These are phyloP conservation scores for Gephyroberyx darwinii DNA, from an alignment of 2,797 vertebrate genomes.

Conservation along the genomic window DNA sequence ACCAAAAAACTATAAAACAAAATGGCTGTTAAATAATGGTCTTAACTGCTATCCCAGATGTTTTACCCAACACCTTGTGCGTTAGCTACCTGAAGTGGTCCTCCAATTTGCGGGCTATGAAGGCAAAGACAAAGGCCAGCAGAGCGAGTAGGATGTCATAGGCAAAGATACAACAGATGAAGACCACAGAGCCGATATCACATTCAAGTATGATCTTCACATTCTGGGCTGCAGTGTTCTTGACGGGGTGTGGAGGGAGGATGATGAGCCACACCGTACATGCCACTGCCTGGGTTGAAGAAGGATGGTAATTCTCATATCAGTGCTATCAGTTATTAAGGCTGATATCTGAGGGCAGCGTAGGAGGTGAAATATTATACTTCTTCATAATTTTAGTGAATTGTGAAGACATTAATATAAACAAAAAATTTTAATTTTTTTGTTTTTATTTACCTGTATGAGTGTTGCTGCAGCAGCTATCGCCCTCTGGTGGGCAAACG, in stretches of 20 bases:
- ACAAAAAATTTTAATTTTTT: too few species aligned
- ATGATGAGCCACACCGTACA: slow-evolving; percentile 84
- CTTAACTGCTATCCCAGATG: neutral
- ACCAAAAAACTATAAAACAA: too few species aligned
- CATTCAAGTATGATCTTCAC: slow-evolving; percentile 90
- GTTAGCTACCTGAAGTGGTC: slow-evolving; percentile 81
- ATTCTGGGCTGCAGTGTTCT: slow-evolving; percentile 87
- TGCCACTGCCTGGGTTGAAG: slow-evolving; percentile 69
- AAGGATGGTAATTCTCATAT: neutral
- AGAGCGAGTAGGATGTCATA: slow-evolving; percentile 86
- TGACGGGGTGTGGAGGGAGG: slow-evolving; percentile 80
- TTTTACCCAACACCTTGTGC: neutral
- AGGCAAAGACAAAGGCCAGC: slow-evolving; percentile 84
- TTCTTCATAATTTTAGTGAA: too few species aligned
- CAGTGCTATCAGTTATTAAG: neutral
- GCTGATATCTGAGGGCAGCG: too few species aligned
- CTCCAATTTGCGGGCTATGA: slow-evolving; percentile 83
- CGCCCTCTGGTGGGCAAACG: slow-evolving; percentile 78
- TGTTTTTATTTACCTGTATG: slow-evolving; percentile 66
- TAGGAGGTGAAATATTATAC: too few species aligned
- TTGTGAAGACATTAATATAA: too few species aligned
- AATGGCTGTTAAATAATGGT: too few species aligned
- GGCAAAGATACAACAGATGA: slow-evolving; percentile 87
- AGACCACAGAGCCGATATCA: slow-evolving; percentile 84
- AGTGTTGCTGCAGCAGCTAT: slow-evolving; percentile 78